phyloP scores from a whole-genome alignment of 2,888 invertebrate species.

The Mechanitis messenoides region DNA sequence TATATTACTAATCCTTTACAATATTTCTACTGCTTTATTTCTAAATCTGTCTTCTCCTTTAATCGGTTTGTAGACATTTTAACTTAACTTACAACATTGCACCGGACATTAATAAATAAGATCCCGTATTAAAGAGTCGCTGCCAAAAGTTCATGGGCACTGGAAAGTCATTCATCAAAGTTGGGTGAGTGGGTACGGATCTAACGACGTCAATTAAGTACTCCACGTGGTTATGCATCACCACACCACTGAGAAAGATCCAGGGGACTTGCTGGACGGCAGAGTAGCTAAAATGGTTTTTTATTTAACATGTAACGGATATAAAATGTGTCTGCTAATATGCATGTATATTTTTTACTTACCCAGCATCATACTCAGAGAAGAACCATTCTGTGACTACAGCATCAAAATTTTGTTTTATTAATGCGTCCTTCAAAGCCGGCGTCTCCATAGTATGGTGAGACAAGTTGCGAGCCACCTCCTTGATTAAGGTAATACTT shows the following conservation, averaged over 20 bases:
- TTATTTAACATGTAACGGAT: not conserved
- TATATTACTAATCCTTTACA: not conserved
- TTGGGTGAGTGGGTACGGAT: slow-evolving; percentile 40
- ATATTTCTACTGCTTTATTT: not conserved
- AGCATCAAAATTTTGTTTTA: slow-evolving; percentile 45
- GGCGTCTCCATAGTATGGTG: slow-evolving; percentile 25
- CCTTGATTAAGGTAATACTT: slow-evolving; percentile 30
- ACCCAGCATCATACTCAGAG: slow-evolving; percentile 45
- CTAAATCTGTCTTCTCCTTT: not conserved
- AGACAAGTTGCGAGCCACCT: slow-evolving; percentile 40
- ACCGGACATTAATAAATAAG: slow-evolving; percentile 25
- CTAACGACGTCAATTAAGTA: slow-evolving; percentile 42
- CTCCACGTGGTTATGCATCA: slow-evolving; percentile 39
- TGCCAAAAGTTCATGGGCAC: slow-evolving; percentile 46
- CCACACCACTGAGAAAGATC: slow-evolving; percentile 42
- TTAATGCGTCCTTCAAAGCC: slow-evolving; percentile 30
- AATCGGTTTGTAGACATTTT: too few species aligned
- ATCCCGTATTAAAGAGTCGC: slow-evolving; percentile 36
- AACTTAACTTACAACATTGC: slow-evolving; percentile 36
- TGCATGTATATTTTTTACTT: slow-evolving; percentile 14
- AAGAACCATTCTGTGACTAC: slow-evolving; percentile 52
- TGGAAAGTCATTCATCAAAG: slow-evolving; percentile 36
- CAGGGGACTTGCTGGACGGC: slow-evolving; percentile 50
- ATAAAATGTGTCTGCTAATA: not conserved
- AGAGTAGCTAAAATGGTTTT: slow-evolving; percentile 38